Evolutionary conservation across 2,888 invertebrate genomes (phyloP), one percentile per base, ranked within the genome.

Genomic region (Muscina levida): DNA sequence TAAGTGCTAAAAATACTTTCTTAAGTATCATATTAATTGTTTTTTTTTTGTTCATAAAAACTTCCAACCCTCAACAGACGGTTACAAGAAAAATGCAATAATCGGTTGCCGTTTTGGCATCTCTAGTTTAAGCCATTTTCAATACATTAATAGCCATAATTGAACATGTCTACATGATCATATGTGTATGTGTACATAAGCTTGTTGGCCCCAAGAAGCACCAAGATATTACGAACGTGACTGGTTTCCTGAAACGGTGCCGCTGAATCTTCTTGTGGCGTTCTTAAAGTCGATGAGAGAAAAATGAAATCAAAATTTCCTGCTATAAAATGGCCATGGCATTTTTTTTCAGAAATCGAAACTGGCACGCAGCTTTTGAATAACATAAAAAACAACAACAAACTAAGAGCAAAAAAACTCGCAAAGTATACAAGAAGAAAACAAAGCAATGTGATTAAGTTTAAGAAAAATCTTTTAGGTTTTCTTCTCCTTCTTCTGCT

Each of bases 361-460:
- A 81, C 81, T 81, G 72, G 81, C 81, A 81, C 77, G 77, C 77
- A 81, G 77, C 77, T 74, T 81, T 53, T 56, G 26, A 66, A 31
- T 3, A 31, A 31, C 8, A 8, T n/a, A 62, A 13, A 56, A n/a
- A 62, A 37, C 42, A 68, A 44, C 44, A 70, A 44, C 5, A 37
- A 70, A 62, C 11, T 10, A n/a, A n/a, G n/a, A n/a, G n/a, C n/a
- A n/a, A n/a, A 8, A 19, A 59, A 37, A 57, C 31, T n/a, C 15
- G 15, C 17, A n/a, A n/a, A 59, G 17, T 39, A 26, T 19, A 37
- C 17, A 42, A 62, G 42, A 62, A 42, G 62, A 22, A 62, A 42
- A 62, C 39, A 19, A 13, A 53, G 22, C 53, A 22, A 53, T 22
- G 53, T 22, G 1, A 51, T 19, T 24, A 11, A 22, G 22, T 24